phyloP scores from a whole-genome alignment of 2,797 vertebrate genomes.

The Sebastolobus alascanus region DNA sequence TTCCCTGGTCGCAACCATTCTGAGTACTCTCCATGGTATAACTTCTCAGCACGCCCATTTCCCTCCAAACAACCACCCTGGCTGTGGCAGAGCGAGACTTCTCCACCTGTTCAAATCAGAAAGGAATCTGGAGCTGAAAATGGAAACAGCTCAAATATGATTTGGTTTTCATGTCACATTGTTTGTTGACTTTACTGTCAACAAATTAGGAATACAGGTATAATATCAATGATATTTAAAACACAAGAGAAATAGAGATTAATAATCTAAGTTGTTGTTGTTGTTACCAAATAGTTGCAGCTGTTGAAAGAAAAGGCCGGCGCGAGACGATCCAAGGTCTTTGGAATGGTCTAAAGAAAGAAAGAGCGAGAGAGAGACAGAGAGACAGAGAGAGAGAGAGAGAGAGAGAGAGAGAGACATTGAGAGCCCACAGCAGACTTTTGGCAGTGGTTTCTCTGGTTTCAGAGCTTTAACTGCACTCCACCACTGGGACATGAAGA shows the following conservation, averaged over 20 bases:
- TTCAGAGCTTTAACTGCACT: not conserved
- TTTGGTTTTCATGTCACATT: not conserved
- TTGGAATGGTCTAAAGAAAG: constrained; percentile 88
- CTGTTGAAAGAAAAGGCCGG: constrained; percentile 93
- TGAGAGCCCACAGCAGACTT: not conserved
- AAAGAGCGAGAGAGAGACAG: not conserved
- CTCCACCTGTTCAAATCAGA: constrained; percentile 85
- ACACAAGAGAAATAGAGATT: not conserved
- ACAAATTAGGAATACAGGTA: not conserved
- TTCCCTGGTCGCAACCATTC: constrained; percentile 93
- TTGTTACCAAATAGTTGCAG: constrained; percentile 92
- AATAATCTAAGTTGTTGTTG: not conserved
- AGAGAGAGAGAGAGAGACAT: not conserved
- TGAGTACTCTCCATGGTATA: constrained; percentile 97
- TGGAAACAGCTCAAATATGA: not conserved
- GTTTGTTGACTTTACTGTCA: not conserved
- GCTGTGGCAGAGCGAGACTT: constrained; percentile 92
- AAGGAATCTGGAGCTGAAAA: not conserved
- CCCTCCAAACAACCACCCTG: constrained; percentile 93
- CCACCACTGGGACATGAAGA: not conserved
- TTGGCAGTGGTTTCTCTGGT: not conserved
- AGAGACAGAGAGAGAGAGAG: not conserved
- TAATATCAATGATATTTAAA: not conserved
- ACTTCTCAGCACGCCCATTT: constrained; percentile 92
- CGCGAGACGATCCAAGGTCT: constrained; percentile 92